Percentiles rank a stretch among this genome's conserved stretches.
These are phyloP conservation scores for Myathropa florea DNA, from an alignment of 2,888 invertebrate species.

Conservation along the genomic window DNA sequence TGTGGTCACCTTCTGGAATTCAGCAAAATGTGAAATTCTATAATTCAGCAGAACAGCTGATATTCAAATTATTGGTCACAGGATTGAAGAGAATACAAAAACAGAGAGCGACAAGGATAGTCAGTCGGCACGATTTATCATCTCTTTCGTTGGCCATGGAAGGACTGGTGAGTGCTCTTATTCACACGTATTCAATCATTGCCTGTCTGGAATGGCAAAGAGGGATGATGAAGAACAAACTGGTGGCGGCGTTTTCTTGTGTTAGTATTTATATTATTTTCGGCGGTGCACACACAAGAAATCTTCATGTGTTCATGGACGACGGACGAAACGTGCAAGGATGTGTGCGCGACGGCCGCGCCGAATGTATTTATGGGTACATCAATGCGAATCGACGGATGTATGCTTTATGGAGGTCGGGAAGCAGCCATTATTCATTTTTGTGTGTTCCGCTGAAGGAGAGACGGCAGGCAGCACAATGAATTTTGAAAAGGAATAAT, in stretches of 20 bases:
- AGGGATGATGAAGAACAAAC: slow-evolving; percentile 44
- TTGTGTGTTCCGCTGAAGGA: slow-evolving; percentile 72
- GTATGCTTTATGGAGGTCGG: slow-evolving; percentile 77
- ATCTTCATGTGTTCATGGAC: slow-evolving; percentile 33
- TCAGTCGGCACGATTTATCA: slow-evolving; percentile 37
- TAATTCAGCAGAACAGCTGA: slow-evolving; percentile 68
- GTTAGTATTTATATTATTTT: slow-evolving; percentile 33
- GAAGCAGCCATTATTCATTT: slow-evolving; percentile 81
- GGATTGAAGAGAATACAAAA: slow-evolving; percentile 3
- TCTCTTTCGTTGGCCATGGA: slow-evolving; percentile 62
- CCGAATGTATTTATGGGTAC: slow-evolving; percentile 76
- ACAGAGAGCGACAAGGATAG: slow-evolving; percentile 42
- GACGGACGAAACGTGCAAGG: slow-evolving; percentile 23
- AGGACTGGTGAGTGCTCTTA: slow-evolving; percentile 68
- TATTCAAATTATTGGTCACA: slow-evolving; percentile 14
- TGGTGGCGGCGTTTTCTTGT: slow-evolving; percentile 33
- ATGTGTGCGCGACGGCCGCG: slow-evolving; percentile 65
- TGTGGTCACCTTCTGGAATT: slow-evolving; percentile 41
- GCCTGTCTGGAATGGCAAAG: slow-evolving; percentile 47
- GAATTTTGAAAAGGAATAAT: slow-evolving; percentile 59
- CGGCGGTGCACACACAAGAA: slow-evolving; percentile 14
- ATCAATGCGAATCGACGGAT: slow-evolving; percentile 78
- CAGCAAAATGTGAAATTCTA: slow-evolving; percentile 53
- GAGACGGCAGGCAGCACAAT: slow-evolving; percentile 58
- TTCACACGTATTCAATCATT: slow-evolving; percentile 71